Conservation (phyloP, 2,113 vertebrate species). For the Camelus dromedarius region DNA sequence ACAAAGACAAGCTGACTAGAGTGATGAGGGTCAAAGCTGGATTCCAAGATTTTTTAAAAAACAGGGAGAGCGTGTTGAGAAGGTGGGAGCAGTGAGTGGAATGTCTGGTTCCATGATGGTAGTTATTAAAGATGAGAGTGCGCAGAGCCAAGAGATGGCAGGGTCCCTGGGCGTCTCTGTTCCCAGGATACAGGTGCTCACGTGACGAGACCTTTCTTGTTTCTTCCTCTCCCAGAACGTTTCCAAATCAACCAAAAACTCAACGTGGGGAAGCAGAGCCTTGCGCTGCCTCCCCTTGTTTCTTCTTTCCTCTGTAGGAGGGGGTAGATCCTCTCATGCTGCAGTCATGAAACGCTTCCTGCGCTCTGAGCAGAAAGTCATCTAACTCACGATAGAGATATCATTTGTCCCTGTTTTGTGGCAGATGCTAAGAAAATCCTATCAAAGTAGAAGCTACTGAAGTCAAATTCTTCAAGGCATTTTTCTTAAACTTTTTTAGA, state of each 20-base stretch:
- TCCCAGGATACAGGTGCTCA: background rate
- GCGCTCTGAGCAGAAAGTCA: background rate
- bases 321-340: background rate
- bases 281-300: background rate
- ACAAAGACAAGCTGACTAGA: background rate
- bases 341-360: background rate
- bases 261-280: background rate
- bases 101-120: background rate
- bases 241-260: background rate
- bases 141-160: background rate
- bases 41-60: background rate
- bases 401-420: background rate
- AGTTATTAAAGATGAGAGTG: background rate
- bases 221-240: background rate
- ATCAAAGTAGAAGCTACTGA: constrained; percentile 2
- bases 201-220: background rate
- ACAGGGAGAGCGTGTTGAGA: background rate
- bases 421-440: background rate
- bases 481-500: background rate
- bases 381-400: background rate
- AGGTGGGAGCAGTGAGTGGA: background rate
- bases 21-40: background rate
- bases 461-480: background rate
- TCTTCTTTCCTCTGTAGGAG: background rate
- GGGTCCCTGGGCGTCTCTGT: background rate